Conservation (phyloP, 2,113 vertebrate species). For the Toxotes jaculatrix region DNA sequence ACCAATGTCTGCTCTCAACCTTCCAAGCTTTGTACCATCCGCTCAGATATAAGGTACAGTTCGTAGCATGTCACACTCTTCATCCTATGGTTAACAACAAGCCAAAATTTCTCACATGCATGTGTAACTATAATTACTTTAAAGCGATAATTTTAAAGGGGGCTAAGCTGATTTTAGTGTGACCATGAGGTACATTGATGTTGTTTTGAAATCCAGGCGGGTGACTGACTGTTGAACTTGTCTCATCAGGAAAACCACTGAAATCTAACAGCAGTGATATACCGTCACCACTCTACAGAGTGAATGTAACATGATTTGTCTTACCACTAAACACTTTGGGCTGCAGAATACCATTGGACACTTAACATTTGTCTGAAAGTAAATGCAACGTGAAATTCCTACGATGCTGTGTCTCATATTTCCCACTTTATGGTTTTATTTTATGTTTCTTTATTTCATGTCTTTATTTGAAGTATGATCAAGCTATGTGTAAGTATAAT, state of each 20-base stretch:
- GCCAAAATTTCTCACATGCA: constrained; percentile 33
- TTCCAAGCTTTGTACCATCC: constrained; percentile 7
- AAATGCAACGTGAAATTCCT: constrained; percentile 64
- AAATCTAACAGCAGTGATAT: constrained; percentile 45
- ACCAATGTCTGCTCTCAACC: constrained; percentile 26
- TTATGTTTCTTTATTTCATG: neutral
- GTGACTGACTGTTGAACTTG: constrained; percentile 12
- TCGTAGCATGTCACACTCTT: neutral
- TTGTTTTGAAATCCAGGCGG: constrained; percentile 8
- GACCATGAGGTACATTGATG: constrained; percentile 30
- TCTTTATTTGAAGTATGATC: neutral
- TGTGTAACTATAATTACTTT: constrained; percentile 16
- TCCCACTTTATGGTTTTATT: neutral
- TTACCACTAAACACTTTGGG: constrained; percentile 46
- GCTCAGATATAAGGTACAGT: neutral
- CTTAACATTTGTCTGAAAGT: constrained; percentile 66
- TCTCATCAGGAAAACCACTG: constrained; percentile 22
- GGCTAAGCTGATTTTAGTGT: constrained; percentile 29
- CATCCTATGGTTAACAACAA: neutral
- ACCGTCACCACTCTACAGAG: constrained; percentile 43
- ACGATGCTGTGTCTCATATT: constrained; percentile 39
- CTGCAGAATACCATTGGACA: constrained; percentile 49
- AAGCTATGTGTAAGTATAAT: no score
- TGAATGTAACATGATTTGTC: constrained; percentile 59
- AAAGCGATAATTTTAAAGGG: neutral